Base-by-base conservation (phyloP, 1,140 invertebrate species). In the Aleiodes sp. region DNA sequence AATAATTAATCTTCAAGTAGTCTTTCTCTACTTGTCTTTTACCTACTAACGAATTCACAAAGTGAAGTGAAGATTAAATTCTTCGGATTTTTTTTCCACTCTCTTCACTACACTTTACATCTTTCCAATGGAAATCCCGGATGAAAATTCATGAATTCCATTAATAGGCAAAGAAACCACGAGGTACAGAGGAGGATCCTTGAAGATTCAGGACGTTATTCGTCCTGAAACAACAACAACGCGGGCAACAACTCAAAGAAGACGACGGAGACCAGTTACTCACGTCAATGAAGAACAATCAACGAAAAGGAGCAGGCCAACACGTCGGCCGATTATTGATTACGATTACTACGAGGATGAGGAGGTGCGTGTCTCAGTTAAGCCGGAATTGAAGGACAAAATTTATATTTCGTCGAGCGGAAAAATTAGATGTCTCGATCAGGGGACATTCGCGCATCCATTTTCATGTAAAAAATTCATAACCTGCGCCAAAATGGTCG, bases 401-500 rank as follows among this genome's bases (percentile, higher is more conserved):
- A 88, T 91, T 1, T 83, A 87, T 12, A 72, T 90, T 7, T 88
- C 87, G 61, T 82, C 70, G 12, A 86, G 82, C 80, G 89, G 89
- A 76, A 74, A 76, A 33, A 92, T 96, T 71, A 89, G 93, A 71
- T 96, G 95, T 77, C 84, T 94, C 19, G 94, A 96, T 80, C 91
- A 93, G 75, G 94, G 95, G 28, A 95, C 94, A 79, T 96, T 95
- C 82, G 92, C 94, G 0, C 94, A 96, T 86, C 94, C 94, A 0
- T 88, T 90, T 7, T 95, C 93, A 0, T 96, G 94, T 81, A 92
- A 91, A 81, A 94, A 95, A 82, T 96, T 96, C 80, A 95, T 96
- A 69, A 94, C 92, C 6, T 96, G 94, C 80, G 92, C 94, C 0
- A 90, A 90, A 79, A 93, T 94, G 86, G 92, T 94, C 56, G 92